Percentiles rank a stretch among this genome's conserved stretches.
Conservation (phyloP, 2,797 vertebrate species). For the Scleropages formosus region DNA sequence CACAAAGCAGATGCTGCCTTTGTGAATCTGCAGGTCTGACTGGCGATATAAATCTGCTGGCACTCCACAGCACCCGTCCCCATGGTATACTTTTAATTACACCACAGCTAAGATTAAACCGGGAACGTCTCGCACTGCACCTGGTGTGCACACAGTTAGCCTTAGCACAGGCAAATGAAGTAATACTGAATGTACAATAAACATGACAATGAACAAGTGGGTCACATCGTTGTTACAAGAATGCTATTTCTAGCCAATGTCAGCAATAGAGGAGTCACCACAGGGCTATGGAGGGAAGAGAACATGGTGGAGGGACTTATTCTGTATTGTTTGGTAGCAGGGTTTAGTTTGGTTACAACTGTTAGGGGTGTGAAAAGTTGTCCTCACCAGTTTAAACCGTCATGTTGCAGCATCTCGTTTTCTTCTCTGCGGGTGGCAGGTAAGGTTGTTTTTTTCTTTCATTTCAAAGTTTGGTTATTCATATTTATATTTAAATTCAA, state of each 20-base stretch:
- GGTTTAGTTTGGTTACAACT: slow-evolving; percentile 54
- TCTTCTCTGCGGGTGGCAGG: slow-evolving; percentile 66
- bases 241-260: slow-evolving; percentile 37
- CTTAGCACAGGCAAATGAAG: neutral
- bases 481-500: slow-evolving; percentile 1
- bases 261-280: slow-evolving; percentile 50
- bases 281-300: slow-evolving; percentile 40
- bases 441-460: slow-evolving; percentile 40
- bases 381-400: slow-evolving; percentile 73
- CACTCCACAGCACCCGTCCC: slow-evolving; percentile 46
- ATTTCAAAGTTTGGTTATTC: neutral
- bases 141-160: neutral
- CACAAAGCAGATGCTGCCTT: slow-evolving; percentile 53
- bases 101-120: slow-evolving; percentile 41
- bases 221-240: slow-evolving; percentile 10
- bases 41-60: slow-evolving; percentile 59
- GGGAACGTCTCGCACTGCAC: slow-evolving; percentile 48
- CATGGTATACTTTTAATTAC: slow-evolving; percentile 54
- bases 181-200: neutral
- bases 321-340: slow-evolving; percentile 38
- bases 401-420: slow-evolving; percentile 64
- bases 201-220: neutral
- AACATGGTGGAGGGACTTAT: slow-evolving; percentile 34
- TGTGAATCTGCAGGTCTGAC: slow-evolving; percentile 42
- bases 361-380: slow-evolving; percentile 54